phyloP scores from a whole-genome alignment of 2,113 vertebrate genomes.

The Nothobranchius kuhntae region DNA sequence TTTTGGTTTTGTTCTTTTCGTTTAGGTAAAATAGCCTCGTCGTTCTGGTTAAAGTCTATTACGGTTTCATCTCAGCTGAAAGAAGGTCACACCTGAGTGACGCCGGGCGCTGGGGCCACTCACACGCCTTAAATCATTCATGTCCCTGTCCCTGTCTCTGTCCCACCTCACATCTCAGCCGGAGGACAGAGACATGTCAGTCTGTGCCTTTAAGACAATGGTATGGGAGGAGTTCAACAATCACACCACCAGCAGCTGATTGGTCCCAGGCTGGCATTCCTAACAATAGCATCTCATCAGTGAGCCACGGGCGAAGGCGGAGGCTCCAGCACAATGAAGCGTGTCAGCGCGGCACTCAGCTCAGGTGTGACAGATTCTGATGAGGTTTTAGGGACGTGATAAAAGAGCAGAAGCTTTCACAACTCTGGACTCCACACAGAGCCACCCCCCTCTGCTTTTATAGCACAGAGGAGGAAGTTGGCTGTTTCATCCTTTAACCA shows the following conservation, averaged over 20 bases:
- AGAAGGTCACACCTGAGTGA: background rate
- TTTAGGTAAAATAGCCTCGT: no score
- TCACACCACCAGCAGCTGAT: constrained; percentile 70
- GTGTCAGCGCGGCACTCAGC: background rate
- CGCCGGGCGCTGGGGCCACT: background rate
- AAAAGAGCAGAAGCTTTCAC: constrained; percentile 8
- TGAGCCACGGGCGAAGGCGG: constrained; percentile 19
- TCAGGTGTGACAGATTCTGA: background rate
- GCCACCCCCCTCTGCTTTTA: background rate
- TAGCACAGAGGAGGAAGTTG: background rate
- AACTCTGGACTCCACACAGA: background rate
- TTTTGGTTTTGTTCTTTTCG: no score
- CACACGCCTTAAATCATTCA: background rate
- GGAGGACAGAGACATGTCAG: constrained; percentile 24
- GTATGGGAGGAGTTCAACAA: constrained; percentile 61
- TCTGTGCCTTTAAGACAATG: constrained; percentile 70
- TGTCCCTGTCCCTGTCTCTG: constrained; percentile 20
- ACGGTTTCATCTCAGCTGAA: constrained; percentile 2
- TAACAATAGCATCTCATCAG: constrained; percentile 40
- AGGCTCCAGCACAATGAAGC: constrained; percentile 29
- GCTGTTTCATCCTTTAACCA: background rate
- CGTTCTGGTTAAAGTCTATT: no score
- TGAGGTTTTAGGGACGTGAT: background rate
- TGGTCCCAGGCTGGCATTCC: constrained; percentile 51
- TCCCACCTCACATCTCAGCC: background rate